Evolutionary conservation across 2,797 vertebrate genomes (phyloP), one percentile per base, ranked within the genome.

Genomic region (Poeciliopsis paucimaculata): DNA sequence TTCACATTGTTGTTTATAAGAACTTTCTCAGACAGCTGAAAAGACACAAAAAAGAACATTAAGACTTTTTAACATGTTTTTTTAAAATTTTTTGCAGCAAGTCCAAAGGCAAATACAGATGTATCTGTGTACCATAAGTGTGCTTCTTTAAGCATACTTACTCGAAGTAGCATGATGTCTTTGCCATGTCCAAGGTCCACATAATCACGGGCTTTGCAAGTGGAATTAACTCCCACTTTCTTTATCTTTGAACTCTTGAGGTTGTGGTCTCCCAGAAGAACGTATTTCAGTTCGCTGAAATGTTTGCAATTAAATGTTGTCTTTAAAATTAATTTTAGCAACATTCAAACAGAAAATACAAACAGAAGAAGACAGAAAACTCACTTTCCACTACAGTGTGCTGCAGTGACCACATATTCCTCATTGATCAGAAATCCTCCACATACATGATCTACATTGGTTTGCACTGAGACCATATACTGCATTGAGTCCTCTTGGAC

Each of bases 91-190:
- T 15, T 18, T 62, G 16, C 11, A 55, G 53, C 9, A 8, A 51
- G 46, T 18, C 3, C 13, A 46, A 18, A 16, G 47, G 47, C 47
- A 6, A 49, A 49, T 49, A 10, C 16, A 20, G 7, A 36, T 20
- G 20, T 3, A 36, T 36, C 20, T 64, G 31, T 36, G 5, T 64
- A 64, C 10, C 18, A 36, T 20, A 46, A 18, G 12, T 36, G 12
- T 28, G 34, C 18, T 31, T 12, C 4, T 2, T 7, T 75, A 11
- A 64, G n/a, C 77, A 0, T 5, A 78, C 87, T 86, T 91, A 95
- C 94, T 84, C 85, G 89, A 47, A 95, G 88, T 68, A 95, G 89
- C 93, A 94, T 91, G 76, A 95, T 94, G 87, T 95, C 93, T 11
- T 75, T 34, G 2, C 83, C 86, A 23, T 0, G 0, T 1, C 0